Base-by-base conservation (phyloP, 1,140 invertebrate genomes). In the Agraylea sexmaculata region DNA sequence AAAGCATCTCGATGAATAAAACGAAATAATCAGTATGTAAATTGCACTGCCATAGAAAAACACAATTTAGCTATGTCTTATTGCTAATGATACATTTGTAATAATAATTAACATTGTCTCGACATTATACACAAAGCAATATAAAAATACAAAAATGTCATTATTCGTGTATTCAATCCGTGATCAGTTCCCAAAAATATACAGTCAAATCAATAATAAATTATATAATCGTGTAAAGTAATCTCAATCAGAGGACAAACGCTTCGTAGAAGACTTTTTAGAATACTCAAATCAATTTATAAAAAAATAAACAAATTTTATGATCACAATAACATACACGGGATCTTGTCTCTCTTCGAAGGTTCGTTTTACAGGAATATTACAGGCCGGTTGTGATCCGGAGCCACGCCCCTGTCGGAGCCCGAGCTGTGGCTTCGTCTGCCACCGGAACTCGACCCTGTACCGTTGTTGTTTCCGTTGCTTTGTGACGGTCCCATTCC, bases 391-490 rank as follows among this genome's bases (percentile, higher is more conserved):
- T 58, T 55, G 23, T 45, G 47, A 27, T 53, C 56, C 20, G 52
- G 47, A 30, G 55, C 53, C 19, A 53, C 54, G 48, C 53, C 54
- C 19, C 53, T 47, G 36, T 60, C 57, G 19, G 55, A 59, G 48
- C 60, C 58, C 50, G 57, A 61, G 45, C 53, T 56, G 49, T 57
- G 55, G 37, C 54, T 57, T 45, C 54, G 56, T 1, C 53, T 50
- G 27, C 58, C 49, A 5, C 57, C 49, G 12, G 54, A 51, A 30
- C 52, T 51, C 5, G 54, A 54, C 1, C 56, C 56, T 29, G 28
- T 53, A 34, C 19, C 53, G 49, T 40, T 42, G 36, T 41, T 40
- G n/a, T n/a, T n/a, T 1, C 53, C 54, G 43, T 27, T 51, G 42
- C 35, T 20, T 16, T 13, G 47, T 51, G 3, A 51, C 54, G 3